Evolutionary conservation across 2,113 vertebrate species (phyloP).

Genomic region (Gymnobelideus leadbeateri): DNA sequence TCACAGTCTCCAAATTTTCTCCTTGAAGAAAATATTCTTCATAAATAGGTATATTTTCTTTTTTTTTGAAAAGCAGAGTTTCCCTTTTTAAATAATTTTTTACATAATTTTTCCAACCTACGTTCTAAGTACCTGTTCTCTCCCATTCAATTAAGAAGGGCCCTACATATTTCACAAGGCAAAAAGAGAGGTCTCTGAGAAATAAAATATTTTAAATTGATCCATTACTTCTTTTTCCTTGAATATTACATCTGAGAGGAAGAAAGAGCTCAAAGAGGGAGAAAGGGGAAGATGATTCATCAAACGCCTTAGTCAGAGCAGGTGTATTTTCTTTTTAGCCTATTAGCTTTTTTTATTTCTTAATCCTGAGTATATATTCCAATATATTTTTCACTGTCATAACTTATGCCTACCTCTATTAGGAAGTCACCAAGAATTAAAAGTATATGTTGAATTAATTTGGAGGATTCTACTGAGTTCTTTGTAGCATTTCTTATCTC

Average conservation of each 20-base stretch:
- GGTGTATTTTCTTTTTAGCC: too few relatives aligned
- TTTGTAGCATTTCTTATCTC: too few relatives aligned
- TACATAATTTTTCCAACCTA: slow-evolving; percentile 76
- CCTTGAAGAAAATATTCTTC: too few relatives aligned
- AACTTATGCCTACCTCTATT: too few relatives aligned
- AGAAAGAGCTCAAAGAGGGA: slow-evolving; percentile 52
- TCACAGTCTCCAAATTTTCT: too few relatives aligned
- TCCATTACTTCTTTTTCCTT: slow-evolving; percentile 76
- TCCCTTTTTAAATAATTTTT: slow-evolving; percentile 79
- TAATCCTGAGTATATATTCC: too few relatives aligned
- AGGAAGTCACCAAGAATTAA: too few relatives aligned
- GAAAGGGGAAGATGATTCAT: slow-evolving; percentile 59
- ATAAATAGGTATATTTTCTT: too few relatives aligned
- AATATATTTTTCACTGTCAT: too few relatives aligned
- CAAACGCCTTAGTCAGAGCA: slow-evolving; percentile 42
- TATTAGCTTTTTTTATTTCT: too few relatives aligned
- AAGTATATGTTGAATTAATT: too few relatives aligned
- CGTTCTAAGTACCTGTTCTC: slow-evolving; percentile 70
- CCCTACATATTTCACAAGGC: slow-evolving; percentile 76
- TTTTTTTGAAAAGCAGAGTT: slow-evolving; percentile 80
- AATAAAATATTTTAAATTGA: slow-evolving; percentile 80
- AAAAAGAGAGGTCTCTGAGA: slow-evolving; percentile 75
- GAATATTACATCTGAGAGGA: slow-evolving; percentile 71
- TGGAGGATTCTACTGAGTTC: too few relatives aligned
- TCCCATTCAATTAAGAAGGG: slow-evolving; percentile 73